These are phyloP conservation scores for Diadema setosum DNA, from an alignment of 35 echinoderm and acorn worm species.

Conservation along the genomic window DNA sequence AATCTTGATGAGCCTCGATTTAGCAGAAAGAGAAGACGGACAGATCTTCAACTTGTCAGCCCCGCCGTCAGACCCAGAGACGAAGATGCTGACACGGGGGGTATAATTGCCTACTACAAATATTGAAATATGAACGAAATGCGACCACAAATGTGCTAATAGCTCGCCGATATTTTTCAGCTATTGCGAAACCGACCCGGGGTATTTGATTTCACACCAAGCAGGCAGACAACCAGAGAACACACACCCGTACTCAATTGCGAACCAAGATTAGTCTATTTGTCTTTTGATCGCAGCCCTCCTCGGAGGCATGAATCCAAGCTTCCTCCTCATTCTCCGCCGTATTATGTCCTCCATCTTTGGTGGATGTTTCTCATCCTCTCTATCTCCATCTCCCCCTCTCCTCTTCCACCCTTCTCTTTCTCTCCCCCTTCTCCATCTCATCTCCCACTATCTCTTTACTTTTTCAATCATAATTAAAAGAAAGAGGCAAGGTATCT, in stretches of 20 bases:
- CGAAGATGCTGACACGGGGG: not conserved
- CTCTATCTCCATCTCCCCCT: too few species aligned
- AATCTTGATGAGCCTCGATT: too few species aligned
- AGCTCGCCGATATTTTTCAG: not conserved
- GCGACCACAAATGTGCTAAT: not conserved
- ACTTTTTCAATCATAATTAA: conserved; percentile 23
- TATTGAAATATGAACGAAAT: conserved; percentile 34
- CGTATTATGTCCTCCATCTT: conserved; percentile 3
- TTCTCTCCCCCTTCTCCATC: too few species aligned
- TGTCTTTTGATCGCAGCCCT: not conserved
- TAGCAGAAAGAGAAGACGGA: not conserved
- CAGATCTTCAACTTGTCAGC: not conserved
- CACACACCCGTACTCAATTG: not conserved
- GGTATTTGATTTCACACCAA: conserved; percentile 3
- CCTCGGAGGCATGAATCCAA: not conserved
- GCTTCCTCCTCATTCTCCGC: not conserved
- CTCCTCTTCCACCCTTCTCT: too few species aligned
- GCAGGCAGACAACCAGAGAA: not conserved
- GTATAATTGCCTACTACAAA: conserved; percentile 27
- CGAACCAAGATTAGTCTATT: conserved; percentile 6
- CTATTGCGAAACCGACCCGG: conserved; percentile 11
- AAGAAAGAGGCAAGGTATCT: not conserved
- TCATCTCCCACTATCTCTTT: not conserved
- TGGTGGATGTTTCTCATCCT: too few species aligned
- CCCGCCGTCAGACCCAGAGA: not conserved